Conservation (phyloP, 2,888 invertebrate species). For the Cephonodes hylas region DNA sequence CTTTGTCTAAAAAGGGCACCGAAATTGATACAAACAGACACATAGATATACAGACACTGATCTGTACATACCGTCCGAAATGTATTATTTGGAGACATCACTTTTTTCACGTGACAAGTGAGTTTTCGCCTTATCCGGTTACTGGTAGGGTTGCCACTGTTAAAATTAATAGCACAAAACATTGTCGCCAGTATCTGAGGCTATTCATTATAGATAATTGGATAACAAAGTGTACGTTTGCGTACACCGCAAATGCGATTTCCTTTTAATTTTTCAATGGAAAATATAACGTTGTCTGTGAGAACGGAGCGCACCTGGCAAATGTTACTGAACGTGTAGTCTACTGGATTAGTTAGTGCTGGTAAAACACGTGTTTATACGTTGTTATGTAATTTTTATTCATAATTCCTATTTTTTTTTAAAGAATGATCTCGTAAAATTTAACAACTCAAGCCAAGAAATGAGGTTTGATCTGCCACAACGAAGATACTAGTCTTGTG, state of each 20-base stretch:
- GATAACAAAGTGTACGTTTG: not conserved
- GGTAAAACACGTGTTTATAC: not conserved
- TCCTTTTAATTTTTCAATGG: not conserved
- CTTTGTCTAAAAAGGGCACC: no score
- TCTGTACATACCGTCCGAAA: not conserved
- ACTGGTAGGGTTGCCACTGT: not conserved
- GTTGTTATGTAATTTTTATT: no score
- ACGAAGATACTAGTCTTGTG: no score
- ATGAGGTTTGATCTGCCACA: no score
- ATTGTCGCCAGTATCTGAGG: not conserved
- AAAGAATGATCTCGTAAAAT: not conserved
- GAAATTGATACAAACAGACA: no score
- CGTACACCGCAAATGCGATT: not conserved
- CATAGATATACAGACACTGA: not conserved
- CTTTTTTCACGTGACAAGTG: conserved; percentile 27
- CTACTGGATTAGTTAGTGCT: not conserved
- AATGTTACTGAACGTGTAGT: not conserved
- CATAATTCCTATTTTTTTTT: not conserved
- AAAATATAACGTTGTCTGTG: not conserved
- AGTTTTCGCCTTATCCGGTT: conserved; percentile 23
- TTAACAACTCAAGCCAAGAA: no score
- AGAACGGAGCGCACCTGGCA: not conserved
- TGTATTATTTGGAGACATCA: conserved; percentile 23
- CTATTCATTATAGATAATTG: not conserved
- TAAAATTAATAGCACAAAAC: not conserved